A percentile compares a stretch with the other conserved stretches of the same genome.
These are phyloP conservation scores for Aldabrachelys gigantea DNA, from an alignment of 2,113 vertebrate species.

Conservation along the genomic window DNA sequence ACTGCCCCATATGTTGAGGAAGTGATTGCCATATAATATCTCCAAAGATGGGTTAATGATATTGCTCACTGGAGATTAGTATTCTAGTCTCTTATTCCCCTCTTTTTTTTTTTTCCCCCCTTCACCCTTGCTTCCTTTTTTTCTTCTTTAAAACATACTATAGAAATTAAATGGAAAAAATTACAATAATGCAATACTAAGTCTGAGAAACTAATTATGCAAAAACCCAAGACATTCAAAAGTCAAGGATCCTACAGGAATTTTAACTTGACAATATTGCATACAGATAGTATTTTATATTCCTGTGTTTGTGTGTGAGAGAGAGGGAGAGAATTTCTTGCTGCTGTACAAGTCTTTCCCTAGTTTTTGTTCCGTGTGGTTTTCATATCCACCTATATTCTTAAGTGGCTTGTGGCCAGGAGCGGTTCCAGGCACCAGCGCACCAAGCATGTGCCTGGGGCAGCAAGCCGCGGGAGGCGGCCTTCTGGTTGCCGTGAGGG, in stretches of 20 bases:
- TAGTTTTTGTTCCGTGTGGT: neutral
- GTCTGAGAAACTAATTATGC: neutral
- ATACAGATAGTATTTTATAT: neutral
- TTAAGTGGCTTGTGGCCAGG: neutral
- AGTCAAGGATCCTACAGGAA: neutral
- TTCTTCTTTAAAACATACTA: neutral
- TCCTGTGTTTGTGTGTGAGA: neutral
- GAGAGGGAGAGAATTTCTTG: neutral
- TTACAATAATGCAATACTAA: neutral
- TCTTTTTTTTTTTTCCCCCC: neutral
- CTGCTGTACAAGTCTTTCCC: neutral
- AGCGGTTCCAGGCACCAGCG: no score
- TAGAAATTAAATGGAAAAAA: neutral
- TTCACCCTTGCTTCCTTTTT: neutral
- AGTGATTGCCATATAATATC: neutral
- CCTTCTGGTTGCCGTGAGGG: no score
- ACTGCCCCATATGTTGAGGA: neutral
- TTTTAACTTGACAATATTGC: neutral
- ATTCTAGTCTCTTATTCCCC: neutral
- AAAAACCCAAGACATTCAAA: neutral
- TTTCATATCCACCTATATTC: neutral
- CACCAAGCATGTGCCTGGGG: no score
- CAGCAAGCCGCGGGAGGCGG: no score
- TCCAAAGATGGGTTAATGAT: neutral
- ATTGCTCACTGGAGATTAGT: neutral